These are phyloP conservation scores for Chloromyia formosa DNA, from an alignment of 2,888 invertebrate genomes.

Conservation along the genomic window DNA sequence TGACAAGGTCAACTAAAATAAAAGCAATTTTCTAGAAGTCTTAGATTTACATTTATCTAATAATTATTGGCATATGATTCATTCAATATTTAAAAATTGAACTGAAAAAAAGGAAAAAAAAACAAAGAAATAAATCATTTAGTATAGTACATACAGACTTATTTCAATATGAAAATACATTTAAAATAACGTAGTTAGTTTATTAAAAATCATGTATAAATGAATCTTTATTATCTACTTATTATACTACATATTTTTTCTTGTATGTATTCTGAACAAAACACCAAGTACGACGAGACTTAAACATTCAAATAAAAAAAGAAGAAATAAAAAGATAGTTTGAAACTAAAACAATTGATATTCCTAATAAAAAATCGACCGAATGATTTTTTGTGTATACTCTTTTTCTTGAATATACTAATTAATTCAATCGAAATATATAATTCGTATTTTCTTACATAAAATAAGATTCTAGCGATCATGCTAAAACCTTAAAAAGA, in stretches of 20 bases:
- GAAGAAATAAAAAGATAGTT: background rate
- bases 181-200: conserved; percentile 30
- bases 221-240: background rate
- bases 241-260: background rate
- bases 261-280: conserved; percentile 32
- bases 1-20: background rate
- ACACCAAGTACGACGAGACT: conserved; percentile 41
- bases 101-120: background rate
- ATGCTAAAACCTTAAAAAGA: background rate
- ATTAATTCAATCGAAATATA: background rate
- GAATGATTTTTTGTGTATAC: conserved; percentile 22
- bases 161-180: background rate
- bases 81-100: no score
- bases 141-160: conserved; percentile 10
- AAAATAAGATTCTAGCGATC: background rate
- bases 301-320: conserved; percentile 10
- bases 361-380: background rate
- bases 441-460: conserved; percentile 27
- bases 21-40: conserved; percentile 15
- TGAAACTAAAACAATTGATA: background rate
- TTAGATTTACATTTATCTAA: background rate
- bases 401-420: background rate
- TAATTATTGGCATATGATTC: background rate
- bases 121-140: no score
- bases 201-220: conserved; percentile 17